phyloP scores from a whole-genome alignment of 37 sponge, comb jelly and placozoan species.

The Geodia barretti region DNA sequence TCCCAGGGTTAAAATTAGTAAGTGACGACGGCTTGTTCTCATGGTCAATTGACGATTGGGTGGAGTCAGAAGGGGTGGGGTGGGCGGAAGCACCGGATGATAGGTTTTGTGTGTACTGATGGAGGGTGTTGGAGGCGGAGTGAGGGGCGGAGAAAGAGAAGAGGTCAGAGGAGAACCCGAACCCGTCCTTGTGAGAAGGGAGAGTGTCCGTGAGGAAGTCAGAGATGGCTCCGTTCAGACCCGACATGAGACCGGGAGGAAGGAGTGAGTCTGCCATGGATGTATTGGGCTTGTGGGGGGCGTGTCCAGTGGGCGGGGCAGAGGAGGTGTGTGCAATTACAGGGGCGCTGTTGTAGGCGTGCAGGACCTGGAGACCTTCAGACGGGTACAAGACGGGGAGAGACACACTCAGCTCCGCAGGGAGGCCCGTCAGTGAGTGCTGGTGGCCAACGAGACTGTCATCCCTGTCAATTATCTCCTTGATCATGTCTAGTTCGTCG shows the following conservation, averaged over 20 bases:
- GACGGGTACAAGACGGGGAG: constrained; percentile 47
- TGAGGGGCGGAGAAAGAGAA: not conserved
- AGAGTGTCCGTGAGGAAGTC: not conserved
- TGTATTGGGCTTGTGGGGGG: not conserved
- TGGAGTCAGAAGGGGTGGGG: not conserved
- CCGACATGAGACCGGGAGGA: not conserved
- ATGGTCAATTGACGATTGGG: not conserved
- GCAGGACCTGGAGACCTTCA: constrained; percentile 21
- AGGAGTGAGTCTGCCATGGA: not conserved
- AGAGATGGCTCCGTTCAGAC: not conserved
- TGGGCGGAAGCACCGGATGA: not conserved
- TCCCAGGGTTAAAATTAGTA: not conserved
- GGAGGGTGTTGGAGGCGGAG: not conserved
- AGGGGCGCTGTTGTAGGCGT: constrained; percentile 52
- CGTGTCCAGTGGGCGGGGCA: too few species aligned
- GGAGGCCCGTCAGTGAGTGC: constrained; percentile 61
- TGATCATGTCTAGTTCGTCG: constrained; percentile 66
- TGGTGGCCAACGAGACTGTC: constrained; percentile 10
- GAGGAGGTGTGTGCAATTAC: constrained; percentile 18
- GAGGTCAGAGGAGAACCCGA: not conserved
- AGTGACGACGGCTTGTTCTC: not conserved
- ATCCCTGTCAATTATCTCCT: constrained; percentile 57
- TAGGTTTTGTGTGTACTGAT: not conserved
- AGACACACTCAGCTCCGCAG: constrained; percentile 24
- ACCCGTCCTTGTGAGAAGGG: not conserved